A percentile compares a stretch with the other conserved stretches of the same genome.
phyloP scores from a whole-genome alignment of 1,140 invertebrate genomes.

The Yoshiicerus persimilis region DNA sequence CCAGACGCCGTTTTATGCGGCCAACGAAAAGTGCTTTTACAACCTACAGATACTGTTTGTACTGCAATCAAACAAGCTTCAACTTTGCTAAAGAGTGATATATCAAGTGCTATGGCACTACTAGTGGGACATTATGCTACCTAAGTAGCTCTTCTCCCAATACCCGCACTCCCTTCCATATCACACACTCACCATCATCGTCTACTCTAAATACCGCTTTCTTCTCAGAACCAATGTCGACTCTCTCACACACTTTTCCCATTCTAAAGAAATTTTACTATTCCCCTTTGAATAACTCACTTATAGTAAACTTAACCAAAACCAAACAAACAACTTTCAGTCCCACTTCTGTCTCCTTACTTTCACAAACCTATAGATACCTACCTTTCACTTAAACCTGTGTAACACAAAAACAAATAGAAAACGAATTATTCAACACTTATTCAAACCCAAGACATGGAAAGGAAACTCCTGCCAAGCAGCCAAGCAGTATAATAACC shows the following conservation, averaged over 20 bases:
- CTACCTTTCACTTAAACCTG: no score
- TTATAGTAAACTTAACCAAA: not conserved
- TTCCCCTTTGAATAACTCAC: not conserved
- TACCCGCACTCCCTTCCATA: no score
- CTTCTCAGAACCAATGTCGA: no score
- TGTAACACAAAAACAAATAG: no score
- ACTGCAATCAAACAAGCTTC: not conserved
- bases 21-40: not conserved
- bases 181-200: no score
- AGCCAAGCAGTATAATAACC: no score
- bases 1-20: not conserved
- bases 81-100: not conserved
- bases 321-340: not conserved
- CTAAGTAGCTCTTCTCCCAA: not conserved
- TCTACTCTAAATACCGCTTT: no score
- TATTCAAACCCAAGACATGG: no score
- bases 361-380: not conserved
- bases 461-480: no score
- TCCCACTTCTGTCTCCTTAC: no score
- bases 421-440: no score
- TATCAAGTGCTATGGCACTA: not conserved
- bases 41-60: not conserved
- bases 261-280: not conserved
- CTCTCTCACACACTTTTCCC: not conserved
- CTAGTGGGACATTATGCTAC: not conserved